Percentiles rank a stretch among this genome's conserved stretches.
Evolutionary conservation across 2,113 vertebrate genomes (phyloP).

Genomic region (Xenus cinereus): DNA sequence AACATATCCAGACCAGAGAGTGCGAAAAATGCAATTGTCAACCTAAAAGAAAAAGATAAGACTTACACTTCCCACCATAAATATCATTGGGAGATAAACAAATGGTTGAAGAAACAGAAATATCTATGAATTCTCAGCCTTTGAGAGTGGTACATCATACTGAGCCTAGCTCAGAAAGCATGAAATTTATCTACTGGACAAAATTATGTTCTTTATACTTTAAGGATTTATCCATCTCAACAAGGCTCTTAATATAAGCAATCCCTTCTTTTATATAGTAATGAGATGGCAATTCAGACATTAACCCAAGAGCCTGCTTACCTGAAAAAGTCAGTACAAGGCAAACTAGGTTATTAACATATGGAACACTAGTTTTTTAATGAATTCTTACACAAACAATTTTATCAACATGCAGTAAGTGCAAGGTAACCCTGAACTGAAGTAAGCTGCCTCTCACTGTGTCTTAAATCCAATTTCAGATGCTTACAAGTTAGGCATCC

Average conservation of each 20-base stretch:
- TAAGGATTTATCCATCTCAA: background rate
- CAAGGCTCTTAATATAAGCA: background rate
- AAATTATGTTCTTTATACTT: background rate
- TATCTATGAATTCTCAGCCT: background rate
- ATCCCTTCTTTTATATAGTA: background rate
- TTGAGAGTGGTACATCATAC: background rate
- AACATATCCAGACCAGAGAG: conserved; percentile 95
- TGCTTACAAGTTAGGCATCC: background rate
- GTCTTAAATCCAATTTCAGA: background rate
- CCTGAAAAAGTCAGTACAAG: background rate
- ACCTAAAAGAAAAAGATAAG: conserved; percentile 79
- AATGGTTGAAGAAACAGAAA: background rate
- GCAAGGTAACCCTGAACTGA: background rate
- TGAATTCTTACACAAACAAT: background rate
- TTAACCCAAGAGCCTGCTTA: background rate
- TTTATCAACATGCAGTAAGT: background rate
- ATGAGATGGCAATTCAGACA: background rate
- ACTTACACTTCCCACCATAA: conserved; percentile 58
- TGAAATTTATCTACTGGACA: background rate
- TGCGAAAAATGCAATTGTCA: conserved; percentile 95
- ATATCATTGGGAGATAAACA: conserved; percentile 48
- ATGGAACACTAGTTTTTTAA: background rate
- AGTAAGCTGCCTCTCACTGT: background rate
- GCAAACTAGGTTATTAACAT: background rate
- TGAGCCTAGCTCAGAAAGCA: background rate